These are phyloP conservation scores for Pseudoips prasinana DNA, from an alignment of 2,888 invertebrate genomes.

Conservation along the genomic window DNA sequence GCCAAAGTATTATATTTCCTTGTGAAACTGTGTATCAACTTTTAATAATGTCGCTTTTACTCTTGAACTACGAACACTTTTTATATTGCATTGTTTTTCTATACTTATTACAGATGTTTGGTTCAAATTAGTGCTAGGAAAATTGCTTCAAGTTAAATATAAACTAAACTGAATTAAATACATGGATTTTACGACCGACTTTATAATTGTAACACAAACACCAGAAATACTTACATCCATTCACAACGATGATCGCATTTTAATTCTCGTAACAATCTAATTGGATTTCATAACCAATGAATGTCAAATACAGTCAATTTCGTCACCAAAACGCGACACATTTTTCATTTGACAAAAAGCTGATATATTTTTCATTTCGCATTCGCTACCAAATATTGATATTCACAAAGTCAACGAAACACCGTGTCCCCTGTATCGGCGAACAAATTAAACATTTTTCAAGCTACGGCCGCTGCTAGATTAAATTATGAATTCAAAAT, in stretches of 20 bases:
- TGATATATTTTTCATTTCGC: background rate
- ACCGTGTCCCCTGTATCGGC: slow-evolving; percentile 37
- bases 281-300: too few species aligned
- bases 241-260: too few species aligned
- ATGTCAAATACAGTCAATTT: too few species aligned
- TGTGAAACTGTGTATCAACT: slow-evolving; percentile 58
- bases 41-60: slow-evolving; percentile 58
- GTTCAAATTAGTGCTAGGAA: too few species aligned
- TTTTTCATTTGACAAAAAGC: background rate
- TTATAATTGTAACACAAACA: too few species aligned
- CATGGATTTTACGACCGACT: too few species aligned
- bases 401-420: slow-evolving; percentile 28
- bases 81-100: slow-evolving; percentile 15
- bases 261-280: too few species aligned
- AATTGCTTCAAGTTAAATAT: too few species aligned
- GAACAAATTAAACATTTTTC: slow-evolving; percentile 57
- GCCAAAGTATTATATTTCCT: slow-evolving; percentile 72
- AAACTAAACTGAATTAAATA: too few species aligned
- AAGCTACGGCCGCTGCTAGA: slow-evolving; percentile 44
- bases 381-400: slow-evolving; percentile 6
- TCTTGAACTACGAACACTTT: slow-evolving; percentile 17
- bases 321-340: too few species aligned
- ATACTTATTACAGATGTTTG: background rate
- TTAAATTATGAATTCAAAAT: slow-evolving; percentile 71
- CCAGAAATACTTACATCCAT: too few species aligned